Conservation (phyloP, 2,113 vertebrate species). For the Isichthys henryi region DNA sequence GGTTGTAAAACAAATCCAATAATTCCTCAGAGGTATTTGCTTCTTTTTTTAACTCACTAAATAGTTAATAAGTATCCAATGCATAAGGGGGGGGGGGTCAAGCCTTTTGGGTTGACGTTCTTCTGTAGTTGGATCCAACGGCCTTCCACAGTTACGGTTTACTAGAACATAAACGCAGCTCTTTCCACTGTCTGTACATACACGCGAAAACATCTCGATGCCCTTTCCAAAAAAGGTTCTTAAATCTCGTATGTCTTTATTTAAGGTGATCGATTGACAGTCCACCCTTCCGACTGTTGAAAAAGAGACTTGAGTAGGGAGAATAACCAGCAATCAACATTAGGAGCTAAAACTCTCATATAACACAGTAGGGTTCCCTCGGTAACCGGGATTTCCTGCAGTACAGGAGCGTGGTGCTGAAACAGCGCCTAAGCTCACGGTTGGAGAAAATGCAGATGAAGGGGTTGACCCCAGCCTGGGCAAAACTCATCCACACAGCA, state of each 20-base stretch:
- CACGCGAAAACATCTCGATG: constrained; percentile 45
- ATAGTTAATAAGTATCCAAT: constrained; percentile 57
- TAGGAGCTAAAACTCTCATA: constrained; percentile 79
- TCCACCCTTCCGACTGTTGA: constrained; percentile 44
- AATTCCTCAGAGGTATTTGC: constrained; percentile 59
- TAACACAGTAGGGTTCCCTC: constrained; percentile 99
- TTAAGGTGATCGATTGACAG: constrained; percentile 37
- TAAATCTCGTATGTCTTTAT: background rate
- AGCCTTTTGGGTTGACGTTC: constrained; percentile 15
- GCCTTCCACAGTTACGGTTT: constrained; percentile 57
- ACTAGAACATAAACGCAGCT: constrained; percentile 67
- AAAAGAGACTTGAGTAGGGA: constrained; percentile 56
- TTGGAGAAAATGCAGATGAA: constrained; percentile 99
- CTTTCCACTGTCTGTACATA: constrained; percentile 47
- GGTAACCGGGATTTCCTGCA: constrained; percentile 99
- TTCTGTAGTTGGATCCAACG: constrained; percentile 47
- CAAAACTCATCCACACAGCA: constrained; percentile 99
- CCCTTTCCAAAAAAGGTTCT: constrained; percentile 31
- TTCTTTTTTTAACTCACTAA: constrained; percentile 47
- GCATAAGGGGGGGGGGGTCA: constrained; percentile 34
- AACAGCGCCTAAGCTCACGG: constrained; percentile 98
- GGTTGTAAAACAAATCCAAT: constrained; percentile 65
- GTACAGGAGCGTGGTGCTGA: constrained; percentile 99
- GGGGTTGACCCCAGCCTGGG: constrained; percentile 98
- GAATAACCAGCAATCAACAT: constrained; percentile 54